Evolutionary conservation across 2,888 invertebrate genomes (phyloP).

Genomic region (Alitta virens): DNA sequence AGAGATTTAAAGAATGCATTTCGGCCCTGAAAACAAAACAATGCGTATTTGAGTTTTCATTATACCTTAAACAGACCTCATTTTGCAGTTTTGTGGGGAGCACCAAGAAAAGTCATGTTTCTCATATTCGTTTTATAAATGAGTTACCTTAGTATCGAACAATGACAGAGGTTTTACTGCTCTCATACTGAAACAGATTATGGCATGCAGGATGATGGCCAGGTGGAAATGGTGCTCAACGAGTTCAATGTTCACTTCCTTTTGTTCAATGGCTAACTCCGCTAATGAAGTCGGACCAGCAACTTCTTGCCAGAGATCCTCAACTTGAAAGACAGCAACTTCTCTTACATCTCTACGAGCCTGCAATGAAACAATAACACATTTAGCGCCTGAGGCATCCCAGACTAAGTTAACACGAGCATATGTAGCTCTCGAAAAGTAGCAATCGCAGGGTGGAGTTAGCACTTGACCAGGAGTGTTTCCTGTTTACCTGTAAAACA

Average conservation of each 20-base stretch:
- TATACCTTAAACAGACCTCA: too few relatives aligned
- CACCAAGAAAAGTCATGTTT: too few relatives aligned
- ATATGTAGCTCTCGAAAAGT: too few relatives aligned
- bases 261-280: constrained; percentile 76
- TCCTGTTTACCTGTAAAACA: constrained; percentile 65
- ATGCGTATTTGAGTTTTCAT: too few relatives aligned
- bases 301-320: constrained; percentile 51
- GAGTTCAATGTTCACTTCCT: constrained; percentile 72
- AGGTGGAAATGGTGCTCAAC: constrained; percentile 79
- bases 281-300: constrained; percentile 64
- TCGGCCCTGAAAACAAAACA: constrained; percentile 42
- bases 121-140: too few relatives aligned
- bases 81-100: too few relatives aligned
- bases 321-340: constrained; percentile 53
- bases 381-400: too few relatives aligned
- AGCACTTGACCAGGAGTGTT: too few relatives aligned
- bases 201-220: constrained; percentile 73
- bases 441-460: too few relatives aligned
- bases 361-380: constrained; percentile 27
- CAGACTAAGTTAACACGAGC: too few relatives aligned
- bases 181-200: constrained; percentile 74
- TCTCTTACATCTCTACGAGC: constrained; percentile 55
- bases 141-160: constrained; percentile 74
- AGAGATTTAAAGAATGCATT: constrained; percentile 56
- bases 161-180: constrained; percentile 69